phyloP scores from a whole-genome alignment of 2,113 vertebrate genomes.

The Cyprinodon tularosa region DNA sequence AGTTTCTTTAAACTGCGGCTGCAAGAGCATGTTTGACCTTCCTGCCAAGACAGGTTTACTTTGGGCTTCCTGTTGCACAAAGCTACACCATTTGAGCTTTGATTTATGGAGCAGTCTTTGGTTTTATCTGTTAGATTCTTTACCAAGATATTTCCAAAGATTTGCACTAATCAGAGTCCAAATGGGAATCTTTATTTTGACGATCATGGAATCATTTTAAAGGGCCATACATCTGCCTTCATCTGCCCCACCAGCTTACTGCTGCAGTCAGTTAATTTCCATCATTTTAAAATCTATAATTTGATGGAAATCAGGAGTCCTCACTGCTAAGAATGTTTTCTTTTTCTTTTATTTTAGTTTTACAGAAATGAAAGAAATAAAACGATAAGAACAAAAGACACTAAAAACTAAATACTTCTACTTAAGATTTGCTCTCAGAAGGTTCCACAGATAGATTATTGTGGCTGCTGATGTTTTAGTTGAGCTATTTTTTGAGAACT shows the following conservation, averaged over 20 bases:
- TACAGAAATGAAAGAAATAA: too few relatives aligned
- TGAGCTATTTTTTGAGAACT: background rate
- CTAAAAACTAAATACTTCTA: too few relatives aligned
- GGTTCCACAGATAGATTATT: background rate
- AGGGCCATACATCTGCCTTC: slow-evolving; percentile 26
- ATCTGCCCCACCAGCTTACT: slow-evolving; percentile 50
- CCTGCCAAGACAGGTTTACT: slow-evolving; percentile 7
- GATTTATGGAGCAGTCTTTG: background rate
- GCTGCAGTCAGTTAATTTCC: slow-evolving; percentile 50
- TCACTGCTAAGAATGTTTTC: slow-evolving; percentile 29
- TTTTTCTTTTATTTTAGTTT: background rate
- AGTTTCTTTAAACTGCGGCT: slow-evolving; percentile 9
- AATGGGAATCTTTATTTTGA: slow-evolving; percentile 21
- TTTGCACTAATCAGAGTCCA: slow-evolving; percentile 11
- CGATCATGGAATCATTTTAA: slow-evolving; percentile 49
- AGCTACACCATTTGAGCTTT: background rate
- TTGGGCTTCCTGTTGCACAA: background rate
- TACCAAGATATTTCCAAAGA: background rate
- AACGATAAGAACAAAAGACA: too few relatives aligned
- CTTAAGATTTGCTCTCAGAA: background rate
- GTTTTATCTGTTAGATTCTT: slow-evolving; percentile 7
- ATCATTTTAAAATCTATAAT: slow-evolving; percentile 49
- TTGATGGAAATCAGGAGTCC: slow-evolving; percentile 58
- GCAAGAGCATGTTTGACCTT: slow-evolving; percentile 37
- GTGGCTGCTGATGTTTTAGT: background rate